A percentile compares a stretch with the other conserved stretches of the same genome.
These are phyloP conservation scores for Gibbula magus DNA, from an alignment of 2,888 invertebrate species.

Conservation along the genomic window DNA sequence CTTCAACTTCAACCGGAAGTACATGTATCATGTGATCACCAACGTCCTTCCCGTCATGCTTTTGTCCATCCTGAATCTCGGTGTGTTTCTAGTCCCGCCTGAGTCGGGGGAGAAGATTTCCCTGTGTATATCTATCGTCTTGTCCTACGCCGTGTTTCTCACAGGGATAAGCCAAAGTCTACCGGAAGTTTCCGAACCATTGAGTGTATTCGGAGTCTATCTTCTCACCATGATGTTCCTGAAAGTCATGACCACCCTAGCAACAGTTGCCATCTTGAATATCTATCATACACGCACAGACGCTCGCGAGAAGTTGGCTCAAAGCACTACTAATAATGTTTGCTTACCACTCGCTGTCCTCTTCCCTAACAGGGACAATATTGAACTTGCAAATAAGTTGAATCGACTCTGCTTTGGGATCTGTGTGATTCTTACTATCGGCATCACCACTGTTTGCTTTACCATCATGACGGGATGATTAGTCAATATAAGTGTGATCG, in stretches of 20 bases:
- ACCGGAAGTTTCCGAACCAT: conserved; percentile 26
- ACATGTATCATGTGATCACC: conserved; percentile 17
- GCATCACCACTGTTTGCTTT: too few species aligned
- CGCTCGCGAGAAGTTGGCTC: too few species aligned
- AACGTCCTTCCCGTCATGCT: conserved; percentile 30
- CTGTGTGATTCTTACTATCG: too few species aligned
- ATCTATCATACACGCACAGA: neutral
- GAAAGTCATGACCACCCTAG: conserved; percentile 6
- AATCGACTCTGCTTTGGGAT: too few species aligned
- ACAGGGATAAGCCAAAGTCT: conserved; percentile 17
- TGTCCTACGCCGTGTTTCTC: conserved; percentile 28
- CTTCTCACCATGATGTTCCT: conserved; percentile 23
- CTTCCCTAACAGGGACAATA: too few species aligned
- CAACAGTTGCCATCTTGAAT: conserved; percentile 1
- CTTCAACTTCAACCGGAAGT: neutral
- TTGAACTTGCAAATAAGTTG: too few species aligned
- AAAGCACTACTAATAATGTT: too few species aligned
- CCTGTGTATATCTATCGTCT: conserved; percentile 25
- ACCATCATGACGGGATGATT: too few species aligned
- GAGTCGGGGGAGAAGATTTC: conserved; percentile 33
- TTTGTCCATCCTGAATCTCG: conserved; percentile 18
- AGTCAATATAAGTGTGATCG: too few species aligned
- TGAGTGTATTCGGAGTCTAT: conserved; percentile 24
- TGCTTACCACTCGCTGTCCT: too few species aligned
- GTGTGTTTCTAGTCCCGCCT: conserved; percentile 31